Evolutionary conservation across 1,140 invertebrate species (phyloP), one percentile per base, ranked within the genome.

Genomic region (Aporrectodea caliginosa): DNA sequence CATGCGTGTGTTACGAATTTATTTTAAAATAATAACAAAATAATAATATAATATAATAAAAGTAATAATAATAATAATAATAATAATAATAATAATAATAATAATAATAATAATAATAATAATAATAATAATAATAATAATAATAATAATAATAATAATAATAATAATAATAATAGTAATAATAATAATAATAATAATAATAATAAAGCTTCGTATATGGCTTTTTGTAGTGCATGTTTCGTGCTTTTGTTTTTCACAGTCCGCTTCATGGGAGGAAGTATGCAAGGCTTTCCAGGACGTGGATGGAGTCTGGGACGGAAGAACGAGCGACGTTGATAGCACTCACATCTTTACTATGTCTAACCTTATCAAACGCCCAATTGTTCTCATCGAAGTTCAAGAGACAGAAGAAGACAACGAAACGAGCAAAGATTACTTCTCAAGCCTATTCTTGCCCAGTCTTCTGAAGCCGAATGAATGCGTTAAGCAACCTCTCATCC

Each of bases 51-150:
- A n/a, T n/a, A n/a, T n/a, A n/a, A n/a, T n/a, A n/a, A n/a, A n/a
- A n/a, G n/a, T n/a, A n/a, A n/a, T n/a, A n/a, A n/a, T n/a, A n/a
- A n/a, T n/a, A n/a, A n/a, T n/a, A n/a, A n/a, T n/a, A n/a, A n/a
- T n/a, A n/a, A n/a, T n/a, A n/a, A n/a, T n/a, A n/a, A n/a, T n/a
- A n/a, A n/a, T n/a, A n/a, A n/a, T n/a, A n/a, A n/a, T n/a, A n/a
- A n/a, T n/a, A n/a, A n/a, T n/a, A n/a, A n/a, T n/a, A n/a, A n/a
- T n/a, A n/a, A n/a, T n/a, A n/a, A n/a, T 58, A 58, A 58, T 58
- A 58, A 58, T 58, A 58, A 58, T 58, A 58, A 58, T 58, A 58
- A 58, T 58, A 58, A 58, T 58, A 58, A 58, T 58, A 58, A 58
- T 58, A 58, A 58, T 58, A 22, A 58, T 58, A 22, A 58, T 58